Percentiles rank a stretch among this genome's conserved stretches.
Evolutionary conservation across 2,113 vertebrate genomes (phyloP).

Genomic region (Accipiter cooperii): DNA sequence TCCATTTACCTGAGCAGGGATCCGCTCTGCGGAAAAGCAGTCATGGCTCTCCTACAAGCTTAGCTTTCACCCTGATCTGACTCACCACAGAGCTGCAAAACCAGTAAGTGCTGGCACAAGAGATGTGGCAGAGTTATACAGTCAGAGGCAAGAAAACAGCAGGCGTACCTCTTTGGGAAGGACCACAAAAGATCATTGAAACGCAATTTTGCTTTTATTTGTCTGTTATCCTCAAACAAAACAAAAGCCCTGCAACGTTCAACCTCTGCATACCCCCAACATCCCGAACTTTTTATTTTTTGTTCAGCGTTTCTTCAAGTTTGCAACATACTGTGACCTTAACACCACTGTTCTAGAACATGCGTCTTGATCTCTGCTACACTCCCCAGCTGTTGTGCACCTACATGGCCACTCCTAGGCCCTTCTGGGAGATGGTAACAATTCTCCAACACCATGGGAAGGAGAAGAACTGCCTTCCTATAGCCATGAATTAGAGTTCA

Average conservation of each 20-base stretch:
- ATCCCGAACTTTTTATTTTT: background rate
- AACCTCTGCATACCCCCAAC: background rate
- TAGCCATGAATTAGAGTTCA: rapidly evolving
- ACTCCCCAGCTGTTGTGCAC: background rate
- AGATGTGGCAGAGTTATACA: rapidly evolving
- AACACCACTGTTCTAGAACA: background rate
- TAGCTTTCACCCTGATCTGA: background rate
- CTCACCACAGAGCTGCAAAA: background rate
- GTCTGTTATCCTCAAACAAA: background rate
- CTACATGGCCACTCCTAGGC: rapidly evolving
- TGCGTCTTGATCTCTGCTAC: rapidly evolving
- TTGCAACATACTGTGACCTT: background rate
- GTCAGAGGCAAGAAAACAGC: background rate
- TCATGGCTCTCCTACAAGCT: background rate
- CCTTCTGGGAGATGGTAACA: background rate
- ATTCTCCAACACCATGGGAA: background rate
- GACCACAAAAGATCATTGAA: background rate
- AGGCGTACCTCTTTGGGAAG: background rate
- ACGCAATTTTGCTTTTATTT: background rate
- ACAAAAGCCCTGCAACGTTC: background rate
- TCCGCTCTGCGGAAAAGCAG: background rate
- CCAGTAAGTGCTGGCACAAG: background rate
- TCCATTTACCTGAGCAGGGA: background rate
- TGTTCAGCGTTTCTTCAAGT: background rate
- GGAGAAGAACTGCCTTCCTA: background rate